phyloP scores from a whole-genome alignment of 2,888 invertebrate genomes.

The Antitype chi region DNA sequence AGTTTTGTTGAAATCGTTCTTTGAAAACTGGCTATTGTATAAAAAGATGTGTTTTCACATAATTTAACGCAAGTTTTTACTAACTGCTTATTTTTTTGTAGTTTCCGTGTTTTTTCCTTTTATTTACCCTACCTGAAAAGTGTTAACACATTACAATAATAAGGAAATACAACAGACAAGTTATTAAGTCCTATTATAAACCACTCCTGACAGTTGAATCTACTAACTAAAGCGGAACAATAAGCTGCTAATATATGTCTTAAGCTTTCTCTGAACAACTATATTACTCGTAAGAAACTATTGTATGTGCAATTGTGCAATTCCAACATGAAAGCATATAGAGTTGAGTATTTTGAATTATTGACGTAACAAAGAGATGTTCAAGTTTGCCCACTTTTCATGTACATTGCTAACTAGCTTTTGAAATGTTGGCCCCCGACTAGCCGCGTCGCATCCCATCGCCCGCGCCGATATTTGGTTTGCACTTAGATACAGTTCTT shows the following conservation, averaged over 20 bases:
- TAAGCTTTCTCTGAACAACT: slow-evolving; percentile 47
- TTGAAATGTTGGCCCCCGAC: too few relatives aligned
- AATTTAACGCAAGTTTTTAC: too few relatives aligned
- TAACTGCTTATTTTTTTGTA: too few relatives aligned
- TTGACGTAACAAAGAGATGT: slow-evolving; percentile 22
- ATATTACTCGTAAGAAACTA: slow-evolving; percentile 33
- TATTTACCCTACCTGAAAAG: not conserved
- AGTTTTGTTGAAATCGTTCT: too few relatives aligned
- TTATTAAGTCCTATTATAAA: slow-evolving; percentile 12
- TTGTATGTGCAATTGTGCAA: slow-evolving; percentile 50
- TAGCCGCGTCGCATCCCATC: too few relatives aligned
- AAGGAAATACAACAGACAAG: slow-evolving; percentile 2
- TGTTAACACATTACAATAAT: not conserved
- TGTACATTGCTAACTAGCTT: too few relatives aligned
- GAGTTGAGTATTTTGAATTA: slow-evolving; percentile 37
- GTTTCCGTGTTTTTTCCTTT: too few relatives aligned
- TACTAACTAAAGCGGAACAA: slow-evolving; percentile 43
- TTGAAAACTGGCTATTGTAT: too few relatives aligned
- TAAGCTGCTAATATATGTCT: slow-evolving; percentile 52
- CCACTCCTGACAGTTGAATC: slow-evolving; percentile 39
- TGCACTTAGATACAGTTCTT: too few relatives aligned
- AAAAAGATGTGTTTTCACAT: too few relatives aligned
- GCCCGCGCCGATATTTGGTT: too few relatives aligned
- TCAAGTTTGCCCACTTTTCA: slow-evolving; percentile 4
- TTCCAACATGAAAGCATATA: slow-evolving; percentile 31